These are phyloP conservation scores for Margaritifera margaritifera DNA, from an alignment of 2,888 invertebrate species.

Conservation along the genomic window DNA sequence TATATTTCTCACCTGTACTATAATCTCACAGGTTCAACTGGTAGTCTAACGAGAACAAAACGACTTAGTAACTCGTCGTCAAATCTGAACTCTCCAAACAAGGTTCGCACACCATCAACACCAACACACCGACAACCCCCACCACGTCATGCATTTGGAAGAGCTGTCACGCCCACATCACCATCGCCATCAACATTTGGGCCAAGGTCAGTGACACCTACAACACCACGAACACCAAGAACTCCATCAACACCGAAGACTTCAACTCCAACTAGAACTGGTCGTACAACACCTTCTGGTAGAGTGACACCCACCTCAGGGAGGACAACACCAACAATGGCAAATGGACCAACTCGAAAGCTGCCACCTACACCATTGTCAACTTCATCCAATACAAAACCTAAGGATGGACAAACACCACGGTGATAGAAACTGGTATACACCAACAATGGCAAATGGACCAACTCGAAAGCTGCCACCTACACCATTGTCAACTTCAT, in stretches of 20 bases:
- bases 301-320: constrained; percentile 45
- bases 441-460: constrained; percentile 45
- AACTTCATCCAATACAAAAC: not conserved
- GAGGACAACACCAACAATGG: constrained; percentile 40
- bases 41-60: constrained; percentile 57
- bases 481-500: constrained; percentile 29
- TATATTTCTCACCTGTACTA: constrained; percentile 1
- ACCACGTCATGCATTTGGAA: constrained; percentile 34
- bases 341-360: constrained; percentile 47
- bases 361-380: constrained; percentile 48
- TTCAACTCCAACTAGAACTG: constrained; percentile 46
- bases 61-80: constrained; percentile 61
- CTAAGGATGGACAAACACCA: not conserved
- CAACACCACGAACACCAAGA: constrained; percentile 45
- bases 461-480: constrained; percentile 50
- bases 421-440: constrained; percentile 14
- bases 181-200: constrained; percentile 37
- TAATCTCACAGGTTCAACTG: constrained; percentile 55
- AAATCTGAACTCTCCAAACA: constrained; percentile 49
- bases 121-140: constrained; percentile 31
- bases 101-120: constrained; percentile 39
- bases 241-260: constrained; percentile 53
- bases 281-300: constrained; percentile 43
- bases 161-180: constrained; percentile 38
- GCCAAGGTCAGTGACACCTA: constrained; percentile 53